These are phyloP conservation scores for Cherax quadricarinatus DNA, from an alignment of 1,140 invertebrate species.

Conservation along the genomic window DNA sequence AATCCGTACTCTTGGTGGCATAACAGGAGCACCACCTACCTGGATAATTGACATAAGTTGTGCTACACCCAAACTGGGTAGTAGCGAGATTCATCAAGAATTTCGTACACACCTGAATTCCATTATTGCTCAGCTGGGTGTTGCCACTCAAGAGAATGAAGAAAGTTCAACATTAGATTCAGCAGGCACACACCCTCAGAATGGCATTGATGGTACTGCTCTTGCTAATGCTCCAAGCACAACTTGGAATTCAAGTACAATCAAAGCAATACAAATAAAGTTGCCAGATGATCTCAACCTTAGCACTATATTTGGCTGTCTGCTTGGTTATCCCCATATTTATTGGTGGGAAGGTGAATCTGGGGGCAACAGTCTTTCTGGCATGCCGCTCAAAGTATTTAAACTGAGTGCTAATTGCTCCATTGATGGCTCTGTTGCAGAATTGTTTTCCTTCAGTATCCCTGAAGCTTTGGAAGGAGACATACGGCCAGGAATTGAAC, in stretches of 20 bases:
- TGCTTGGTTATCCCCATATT: slow-evolving; percentile 72
- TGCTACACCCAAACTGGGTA: slow-evolving; percentile 63
- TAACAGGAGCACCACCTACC: slow-evolving; percentile 46
- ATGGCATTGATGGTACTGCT: slow-evolving; percentile 11
- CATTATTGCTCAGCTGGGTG: slow-evolving; percentile 64
- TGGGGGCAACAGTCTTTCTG: slow-evolving; percentile 68
- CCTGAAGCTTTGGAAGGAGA: slow-evolving; percentile 69
- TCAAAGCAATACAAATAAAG: slow-evolving; percentile 63
- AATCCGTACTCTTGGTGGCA: slow-evolving; percentile 40
- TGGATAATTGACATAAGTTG: slow-evolving; percentile 72
- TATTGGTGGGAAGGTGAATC: slow-evolving; percentile 73
- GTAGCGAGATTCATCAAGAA: slow-evolving; percentile 49
- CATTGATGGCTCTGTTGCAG: slow-evolving; percentile 38
- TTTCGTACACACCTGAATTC: slow-evolving; percentile 61
- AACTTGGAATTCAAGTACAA: not conserved
- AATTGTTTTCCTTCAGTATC: slow-evolving; percentile 72
- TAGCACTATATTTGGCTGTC: slow-evolving; percentile 72
- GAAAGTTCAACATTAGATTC: not conserved
- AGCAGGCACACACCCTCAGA: not conserved
- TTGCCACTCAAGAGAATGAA: slow-evolving; percentile 17
- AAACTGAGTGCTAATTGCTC: slow-evolving; percentile 65
- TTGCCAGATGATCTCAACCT: slow-evolving; percentile 68
- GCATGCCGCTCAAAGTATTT: slow-evolving; percentile 72
- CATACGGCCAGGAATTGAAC: slow-evolving; percentile 63
- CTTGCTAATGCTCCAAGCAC: not conserved